Base-by-base conservation (phyloP, 2,888 invertebrate species). In the Pherbina coryleti region DNA sequence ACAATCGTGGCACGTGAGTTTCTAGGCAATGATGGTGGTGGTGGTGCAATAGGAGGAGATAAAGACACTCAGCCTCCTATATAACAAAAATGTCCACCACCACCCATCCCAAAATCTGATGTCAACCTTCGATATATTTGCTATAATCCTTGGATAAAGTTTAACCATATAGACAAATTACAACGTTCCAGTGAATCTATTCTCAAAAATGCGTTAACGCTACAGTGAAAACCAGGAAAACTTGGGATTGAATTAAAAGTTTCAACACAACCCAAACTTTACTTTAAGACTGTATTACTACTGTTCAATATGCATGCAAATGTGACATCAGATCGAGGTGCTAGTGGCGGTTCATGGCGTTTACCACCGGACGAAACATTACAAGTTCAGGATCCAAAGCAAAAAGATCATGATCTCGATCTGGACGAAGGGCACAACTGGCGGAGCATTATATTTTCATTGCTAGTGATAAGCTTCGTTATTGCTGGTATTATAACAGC, bases 301-400 rank as follows among this genome's bases (percentile, higher is more conserved):
- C 28, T 17, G 5, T 14, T 28, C n/a, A 31, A 31, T 34, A 96
- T 96, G 96, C 96, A 96, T 93, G 95, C 95, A 92, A 95, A 95
- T 93, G 94, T 94, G 91, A 93, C 94, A 92, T 92, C 95, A 91
- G 96, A 96, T 92, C 94, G 95, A 91, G 95, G 95, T 92, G 92
- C 92, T 25, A 92, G 92, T 90, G 86, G 86, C 76, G 91, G 92
- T 90, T 95, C 95, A 90, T 96, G 96, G 96, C 94, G 96, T 91
- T 93, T 96, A 91, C 96, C 96, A 91, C 96, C 96, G 89, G 96
- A 96, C 92, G 96, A 96, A 92, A 96, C 96, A 85, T 93, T 96
- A 85, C 96, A 96, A 91, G 96, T 96, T 90, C 95, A 94, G 91
- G 96, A 95, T 92, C 94, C 95, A 89, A 94, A 96, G 91, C 92